These are phyloP conservation scores for Ectropis crepuscularia DNA, from an alignment of 2,888 invertebrate species.

Conservation along the genomic window DNA sequence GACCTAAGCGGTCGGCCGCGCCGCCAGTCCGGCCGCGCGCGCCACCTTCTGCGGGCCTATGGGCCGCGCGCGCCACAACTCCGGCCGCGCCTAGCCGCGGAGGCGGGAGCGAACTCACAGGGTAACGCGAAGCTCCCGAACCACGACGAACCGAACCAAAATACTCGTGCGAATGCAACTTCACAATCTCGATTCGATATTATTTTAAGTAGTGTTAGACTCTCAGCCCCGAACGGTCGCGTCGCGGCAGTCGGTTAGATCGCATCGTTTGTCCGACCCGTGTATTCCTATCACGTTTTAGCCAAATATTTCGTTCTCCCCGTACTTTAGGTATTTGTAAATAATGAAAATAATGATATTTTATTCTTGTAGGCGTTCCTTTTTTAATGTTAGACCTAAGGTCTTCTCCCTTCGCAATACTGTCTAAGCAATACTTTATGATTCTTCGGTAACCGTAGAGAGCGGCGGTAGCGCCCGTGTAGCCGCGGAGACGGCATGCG, in stretches of 20 bases:
- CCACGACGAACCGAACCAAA: slow-evolving; percentile 63
- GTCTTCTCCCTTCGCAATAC: slow-evolving; percentile 81
- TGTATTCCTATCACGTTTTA: slow-evolving; percentile 80
- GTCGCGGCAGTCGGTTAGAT: slow-evolving; percentile 50
- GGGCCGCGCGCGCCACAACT: too few species aligned
- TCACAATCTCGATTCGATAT: slow-evolving; percentile 60
- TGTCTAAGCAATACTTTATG: slow-evolving; percentile 80
- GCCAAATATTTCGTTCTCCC: slow-evolving; percentile 81
- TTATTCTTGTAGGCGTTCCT: slow-evolving; percentile 79
- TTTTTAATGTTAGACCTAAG: slow-evolving; percentile 77
- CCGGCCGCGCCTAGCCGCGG: slow-evolving; percentile 16
- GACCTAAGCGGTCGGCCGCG: too few species aligned
- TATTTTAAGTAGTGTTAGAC: slow-evolving; percentile 47
- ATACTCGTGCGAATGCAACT: slow-evolving; percentile 79
- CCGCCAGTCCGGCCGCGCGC: too few species aligned
- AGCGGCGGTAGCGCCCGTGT: background rate
- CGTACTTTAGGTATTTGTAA: slow-evolving; percentile 77
- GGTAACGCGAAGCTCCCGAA: slow-evolving; percentile 63
- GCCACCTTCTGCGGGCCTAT: too few species aligned
- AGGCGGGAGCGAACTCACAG: slow-evolving; percentile 60
- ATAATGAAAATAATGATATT: slow-evolving; percentile 66
- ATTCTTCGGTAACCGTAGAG: slow-evolving; percentile 57
- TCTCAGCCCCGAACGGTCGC: too few species aligned
- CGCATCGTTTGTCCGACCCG: slow-evolving; percentile 61
- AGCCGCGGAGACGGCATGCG: slow-evolving; percentile 59